phyloP scores from a whole-genome alignment of 2,113 vertebrate genomes.

The Gobius niger region DNA sequence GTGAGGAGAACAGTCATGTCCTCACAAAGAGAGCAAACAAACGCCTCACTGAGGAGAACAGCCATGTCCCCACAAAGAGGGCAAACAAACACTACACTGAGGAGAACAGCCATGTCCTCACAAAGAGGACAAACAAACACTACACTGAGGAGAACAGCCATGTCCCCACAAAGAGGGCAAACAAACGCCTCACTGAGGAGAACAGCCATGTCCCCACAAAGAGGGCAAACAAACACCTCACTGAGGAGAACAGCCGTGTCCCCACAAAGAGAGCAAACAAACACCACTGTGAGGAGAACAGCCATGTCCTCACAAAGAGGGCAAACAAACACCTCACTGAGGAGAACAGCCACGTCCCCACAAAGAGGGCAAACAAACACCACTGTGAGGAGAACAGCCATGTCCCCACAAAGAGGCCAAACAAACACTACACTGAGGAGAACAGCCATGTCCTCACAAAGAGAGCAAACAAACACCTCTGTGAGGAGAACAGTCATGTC shows the following conservation, averaged over 20 bases:
- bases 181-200: conserved; percentile 15
- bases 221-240: background rate
- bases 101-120: background rate
- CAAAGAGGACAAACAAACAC: background rate
- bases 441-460: background rate
- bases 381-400: conserved; percentile 14
- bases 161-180: background rate
- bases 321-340: conserved; percentile 11
- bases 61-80: background rate
- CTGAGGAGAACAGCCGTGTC: conserved; percentile 9
- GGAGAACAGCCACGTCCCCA: background rate
- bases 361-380: conserved; percentile 41
- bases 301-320: background rate
- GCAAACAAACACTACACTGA: conserved; percentile 14
- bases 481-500: conserved; percentile 6
- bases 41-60: conserved; percentile 16
- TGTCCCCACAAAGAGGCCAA: background rate
- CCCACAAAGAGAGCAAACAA: conserved; percentile 31
- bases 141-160: conserved; percentile 17
- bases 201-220: background rate
- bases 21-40: background rate
- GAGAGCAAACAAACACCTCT: background rate
- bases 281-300: conserved; percentile 27
- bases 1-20: conserved; percentile 6
- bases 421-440: conserved; percentile 16